Evolutionary conservation across 2,888 invertebrate species (phyloP), one percentile per base, ranked within the genome.

Genomic region (Pammene fasciana): DNA sequence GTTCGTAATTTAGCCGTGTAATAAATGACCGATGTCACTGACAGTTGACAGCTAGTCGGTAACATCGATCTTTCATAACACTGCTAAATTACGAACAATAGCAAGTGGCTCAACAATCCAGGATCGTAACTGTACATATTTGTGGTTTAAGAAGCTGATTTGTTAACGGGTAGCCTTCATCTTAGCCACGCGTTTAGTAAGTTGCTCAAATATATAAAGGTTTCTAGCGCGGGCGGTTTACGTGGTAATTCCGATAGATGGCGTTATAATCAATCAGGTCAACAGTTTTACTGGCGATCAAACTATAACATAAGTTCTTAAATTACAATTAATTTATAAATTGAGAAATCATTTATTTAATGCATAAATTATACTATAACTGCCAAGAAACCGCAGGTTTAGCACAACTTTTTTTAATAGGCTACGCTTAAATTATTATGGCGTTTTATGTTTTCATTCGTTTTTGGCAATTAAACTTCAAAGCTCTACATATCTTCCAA

Each of bases 161-260:
- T 45, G 14, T n/a, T 38, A 38, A 52, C 52, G 41, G 52, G 62
- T 62, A 62, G 62, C 62, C 62, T 62, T 48, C 34, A 7, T 50
- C 56, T 65, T 66, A 66, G 56, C 55, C 55, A 26, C 55, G 55
- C 62, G 48, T 45, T 46, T 62, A 56, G 62, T 62, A 14, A 59
- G 26, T 68, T 68, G 62, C 56, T 68, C 67, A 62, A 56, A 41
- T 48, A 38, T 45, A 26, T 67, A 48, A 48, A 26, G 48, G 26
- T 62, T 41, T 45, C 52, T 13, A 50, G 11, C 48, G 41, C 26
- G 56, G 48, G 13, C 6, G 62, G 48, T 5, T 7, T 55, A 48
- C 62, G 67, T 50, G 55, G 62, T 52, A 54, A 16, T 56, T 68
- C 48, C 34, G 46, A 14, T 56, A 68, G 62, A 56, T 67, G 61